A percentile compares a stretch with the other conserved stretches of the same genome.
Conservation (phyloP, 2,113 vertebrate genomes). For the Nibea coibor region DNA sequence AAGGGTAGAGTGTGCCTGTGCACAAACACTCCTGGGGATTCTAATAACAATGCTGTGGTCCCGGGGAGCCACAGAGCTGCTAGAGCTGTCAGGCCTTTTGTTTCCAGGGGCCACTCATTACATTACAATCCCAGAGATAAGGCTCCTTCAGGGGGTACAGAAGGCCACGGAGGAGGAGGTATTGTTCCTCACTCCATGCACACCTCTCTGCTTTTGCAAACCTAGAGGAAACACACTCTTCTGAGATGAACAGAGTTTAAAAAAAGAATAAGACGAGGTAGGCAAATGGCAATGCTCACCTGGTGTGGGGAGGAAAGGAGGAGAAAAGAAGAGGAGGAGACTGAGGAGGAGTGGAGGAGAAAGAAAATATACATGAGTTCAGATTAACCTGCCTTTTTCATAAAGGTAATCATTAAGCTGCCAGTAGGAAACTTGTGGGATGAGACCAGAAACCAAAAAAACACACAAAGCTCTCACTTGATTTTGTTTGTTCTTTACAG, state of each 20-base stretch:
- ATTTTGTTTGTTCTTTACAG: slow-evolving; percentile 73
- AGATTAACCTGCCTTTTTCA: slow-evolving; percentile 82
- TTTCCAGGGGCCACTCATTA: slow-evolving; percentile 81
- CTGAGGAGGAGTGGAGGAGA: slow-evolving; percentile 9
- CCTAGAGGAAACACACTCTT: slow-evolving; percentile 69
- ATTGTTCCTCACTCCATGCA: slow-evolving; percentile 80
- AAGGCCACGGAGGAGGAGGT: slow-evolving; percentile 65
- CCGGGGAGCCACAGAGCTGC: slow-evolving; percentile 76
- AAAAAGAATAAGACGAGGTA: slow-evolving; percentile 73
- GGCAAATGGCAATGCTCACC: slow-evolving; percentile 77
- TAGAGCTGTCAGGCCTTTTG: slow-evolving; percentile 78
- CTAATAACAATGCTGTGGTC: slow-evolving; percentile 80
- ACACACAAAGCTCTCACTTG: slow-evolving; percentile 68
- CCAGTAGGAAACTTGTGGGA: slow-evolving; percentile 81
- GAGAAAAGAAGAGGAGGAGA: slow-evolving; percentile 59
- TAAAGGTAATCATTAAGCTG: slow-evolving; percentile 83
- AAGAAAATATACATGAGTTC: slow-evolving; percentile 56
- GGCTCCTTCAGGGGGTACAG: slow-evolving; percentile 74
- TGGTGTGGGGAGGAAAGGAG: slow-evolving; percentile 67
- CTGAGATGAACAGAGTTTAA: slow-evolving; percentile 67
- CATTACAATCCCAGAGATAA: slow-evolving; percentile 84
- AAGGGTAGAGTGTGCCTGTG: slow-evolving; percentile 68
- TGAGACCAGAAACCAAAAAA: slow-evolving; percentile 68
- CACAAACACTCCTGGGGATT: slow-evolving; percentile 82
- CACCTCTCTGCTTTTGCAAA: slow-evolving; percentile 72